Conservation (phyloP, 2,888 invertebrate species). For the Nycteola revayana region DNA sequence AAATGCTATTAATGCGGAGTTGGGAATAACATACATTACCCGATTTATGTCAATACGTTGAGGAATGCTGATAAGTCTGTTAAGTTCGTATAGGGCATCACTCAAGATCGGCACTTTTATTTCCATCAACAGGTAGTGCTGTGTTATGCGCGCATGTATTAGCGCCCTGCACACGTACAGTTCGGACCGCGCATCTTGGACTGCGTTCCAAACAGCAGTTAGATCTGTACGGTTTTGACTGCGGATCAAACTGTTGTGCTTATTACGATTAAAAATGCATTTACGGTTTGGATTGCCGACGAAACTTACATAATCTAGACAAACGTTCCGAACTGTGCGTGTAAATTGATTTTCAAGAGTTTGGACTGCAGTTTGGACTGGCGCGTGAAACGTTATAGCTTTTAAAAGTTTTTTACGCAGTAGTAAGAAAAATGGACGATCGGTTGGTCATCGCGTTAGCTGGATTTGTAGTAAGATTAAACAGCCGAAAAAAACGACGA, state of each 20-base stretch:
- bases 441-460: slow-evolving; percentile 9
- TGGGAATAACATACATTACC: too few species aligned
- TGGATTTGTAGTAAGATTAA: slow-evolving; percentile 9
- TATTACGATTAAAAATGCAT: slow-evolving; percentile 5
- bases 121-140: too few species aligned
- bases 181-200: slow-evolving; percentile 4
- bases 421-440: slow-evolving; percentile 9
- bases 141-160: too few species aligned
- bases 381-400: slow-evolving; percentile 1
- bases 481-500: slow-evolving; percentile 8
- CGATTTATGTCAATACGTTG: slow-evolving; percentile 3
- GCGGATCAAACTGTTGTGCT: slow-evolving; percentile 6
- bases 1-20: too few species aligned
- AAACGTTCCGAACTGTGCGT: slow-evolving; percentile 4
- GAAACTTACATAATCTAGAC: slow-evolving; percentile 3
- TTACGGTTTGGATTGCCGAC: slow-evolving; percentile 2
- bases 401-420: slow-evolving; percentile 7
- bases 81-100: background rate
- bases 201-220: slow-evolving; percentile 5
- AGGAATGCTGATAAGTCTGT: slow-evolving; percentile 1
- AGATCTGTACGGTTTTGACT: slow-evolving; percentile 5
- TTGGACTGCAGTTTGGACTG: slow-evolving; percentile 4
- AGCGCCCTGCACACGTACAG: slow-evolving; percentile 3
- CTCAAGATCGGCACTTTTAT: too few species aligned
- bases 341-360: slow-evolving; percentile 6